A percentile compares a stretch with the other conserved stretches of the same genome.
phyloP scores from a whole-genome alignment of 2,113 vertebrate species.

The Stegastes partitus region DNA sequence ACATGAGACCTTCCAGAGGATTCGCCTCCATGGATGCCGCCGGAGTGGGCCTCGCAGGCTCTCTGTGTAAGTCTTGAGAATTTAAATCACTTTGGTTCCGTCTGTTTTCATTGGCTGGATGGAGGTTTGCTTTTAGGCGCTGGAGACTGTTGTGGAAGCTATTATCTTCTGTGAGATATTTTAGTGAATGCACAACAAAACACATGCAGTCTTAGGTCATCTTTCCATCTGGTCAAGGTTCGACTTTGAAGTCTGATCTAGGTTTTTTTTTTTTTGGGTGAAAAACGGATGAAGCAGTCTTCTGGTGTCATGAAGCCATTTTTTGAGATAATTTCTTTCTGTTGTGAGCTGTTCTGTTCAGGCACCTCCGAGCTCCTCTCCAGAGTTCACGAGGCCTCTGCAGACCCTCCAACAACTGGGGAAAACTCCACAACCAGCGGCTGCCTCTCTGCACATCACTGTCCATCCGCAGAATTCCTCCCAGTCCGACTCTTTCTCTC shows the following conservation, averaged over 20 bases:
- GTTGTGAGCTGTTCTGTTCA: not conserved
- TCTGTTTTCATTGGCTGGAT: slow-evolving; percentile 29
- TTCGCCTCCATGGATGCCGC: slow-evolving; percentile 70
- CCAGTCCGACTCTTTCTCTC: slow-evolving; percentile 37
- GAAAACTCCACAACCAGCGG: not conserved
- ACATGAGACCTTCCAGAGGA: slow-evolving; percentile 68
- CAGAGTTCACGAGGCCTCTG: slow-evolving; percentile 17
- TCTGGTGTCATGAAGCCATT: slow-evolving; percentile 8
- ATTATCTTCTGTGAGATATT: slow-evolving; percentile 7
- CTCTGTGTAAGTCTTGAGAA: slow-evolving; percentile 3
- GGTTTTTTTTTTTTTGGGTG: not conserved
- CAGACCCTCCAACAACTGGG: slow-evolving; percentile 7
- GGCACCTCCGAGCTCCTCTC: slow-evolving; percentile 5
- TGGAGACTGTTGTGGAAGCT: slow-evolving; percentile 2
- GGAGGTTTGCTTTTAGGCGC: not conserved
- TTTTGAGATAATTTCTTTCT: not conserved
- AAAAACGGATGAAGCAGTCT: slow-evolving; percentile 34
- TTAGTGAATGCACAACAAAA: not conserved
- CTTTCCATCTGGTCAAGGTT: slow-evolving; percentile 7
- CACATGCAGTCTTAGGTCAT: slow-evolving; percentile 33
- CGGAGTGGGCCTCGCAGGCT: not conserved
- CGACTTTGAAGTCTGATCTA: slow-evolving; percentile 14
- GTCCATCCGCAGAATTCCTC: slow-evolving; percentile 43
- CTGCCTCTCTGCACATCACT: slow-evolving; percentile 34
- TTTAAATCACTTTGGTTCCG: not conserved